Evolutionary conservation across 1,140 invertebrate genomes (phyloP), one percentile per base, ranked within the genome.

Genomic region (Hycleus cichorii): DNA sequence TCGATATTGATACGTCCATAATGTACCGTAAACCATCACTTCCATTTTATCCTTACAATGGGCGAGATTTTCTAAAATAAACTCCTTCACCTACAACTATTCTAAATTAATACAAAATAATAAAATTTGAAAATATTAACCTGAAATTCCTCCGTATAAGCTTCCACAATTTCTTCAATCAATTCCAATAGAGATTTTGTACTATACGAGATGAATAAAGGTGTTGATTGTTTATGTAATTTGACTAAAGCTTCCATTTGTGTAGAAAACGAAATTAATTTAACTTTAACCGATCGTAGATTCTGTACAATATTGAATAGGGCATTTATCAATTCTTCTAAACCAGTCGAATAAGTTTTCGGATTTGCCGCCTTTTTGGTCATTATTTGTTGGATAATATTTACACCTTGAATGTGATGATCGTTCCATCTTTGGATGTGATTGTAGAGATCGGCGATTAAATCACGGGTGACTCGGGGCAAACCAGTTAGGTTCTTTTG

Each of bases 341-440:
- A 61, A 27, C 60, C 59, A 44, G 49, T 12, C 2, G 67, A 53
- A 47, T 65, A 67, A 47, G 48, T 49, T 55, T 65, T 59, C 9
- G 27, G 42, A 39, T 56, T 53, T 54, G 66, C 49, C 38, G 58
- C 43, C 63, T 71, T 72, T 32, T 69, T 32, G 11, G 49, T 32
- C 39, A 65, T 63, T 39, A 73, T 71, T 57, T 69, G 48, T 62
- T 69, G 69, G 8, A 72, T 63, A 53, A 70, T 55, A 11, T 49
- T 49, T 11, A 66, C 65, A 6, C 72, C 72, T 51, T 64, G 59
- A n/a, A 73, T 67, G 48, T 74, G 71, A 39, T 57, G 48, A 26
- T 63, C 56, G 56, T 73, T 74, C 72, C 72, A 74, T 57, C 60
- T 62, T 61, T 74, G 72, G 27, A 74, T 72, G 59, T 62, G 68